These are phyloP conservation scores for Mugil cephalus DNA, from an alignment of 2,113 vertebrate genomes.

Conservation along the genomic window DNA sequence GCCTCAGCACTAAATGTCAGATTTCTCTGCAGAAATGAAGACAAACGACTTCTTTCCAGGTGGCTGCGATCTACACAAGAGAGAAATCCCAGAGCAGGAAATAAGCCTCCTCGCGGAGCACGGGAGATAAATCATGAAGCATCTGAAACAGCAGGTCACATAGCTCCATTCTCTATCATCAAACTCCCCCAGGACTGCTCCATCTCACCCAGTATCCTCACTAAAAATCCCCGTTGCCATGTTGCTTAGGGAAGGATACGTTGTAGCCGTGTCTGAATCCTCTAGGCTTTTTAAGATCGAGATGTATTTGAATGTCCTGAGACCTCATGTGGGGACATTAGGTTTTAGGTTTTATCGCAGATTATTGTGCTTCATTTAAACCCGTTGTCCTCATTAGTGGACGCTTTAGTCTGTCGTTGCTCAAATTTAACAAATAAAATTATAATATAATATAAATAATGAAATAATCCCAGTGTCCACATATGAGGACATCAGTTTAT, in stretches of 20 bases:
- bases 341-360: too few species aligned
- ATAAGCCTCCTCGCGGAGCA: neutral
- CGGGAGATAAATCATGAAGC: conserved; percentile 8
- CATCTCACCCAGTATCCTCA: neutral
- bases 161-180: conserved; percentile 10
- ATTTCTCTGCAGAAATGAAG: conserved; percentile 20
- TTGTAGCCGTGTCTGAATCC: neutral
- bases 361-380: too few species aligned
- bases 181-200: conserved; percentile 2
- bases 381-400: too few species aligned
- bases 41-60: neutral
- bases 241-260: neutral
- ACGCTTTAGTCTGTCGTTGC: too few species aligned
- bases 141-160: conserved; percentile 29
- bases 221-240: neutral
- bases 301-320: too few species aligned
- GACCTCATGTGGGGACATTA: too few species aligned
- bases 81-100: neutral
- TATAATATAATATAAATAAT: too few species aligned
- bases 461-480: too few species aligned
- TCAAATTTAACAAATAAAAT: too few species aligned
- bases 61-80: neutral
- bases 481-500: too few species aligned
- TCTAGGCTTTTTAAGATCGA: neutral
- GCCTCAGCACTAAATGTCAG: conserved; percentile 1